Evolutionary conservation across 2,113 vertebrate genomes (phyloP).

Genomic region (Crotalus helleri): DNA sequence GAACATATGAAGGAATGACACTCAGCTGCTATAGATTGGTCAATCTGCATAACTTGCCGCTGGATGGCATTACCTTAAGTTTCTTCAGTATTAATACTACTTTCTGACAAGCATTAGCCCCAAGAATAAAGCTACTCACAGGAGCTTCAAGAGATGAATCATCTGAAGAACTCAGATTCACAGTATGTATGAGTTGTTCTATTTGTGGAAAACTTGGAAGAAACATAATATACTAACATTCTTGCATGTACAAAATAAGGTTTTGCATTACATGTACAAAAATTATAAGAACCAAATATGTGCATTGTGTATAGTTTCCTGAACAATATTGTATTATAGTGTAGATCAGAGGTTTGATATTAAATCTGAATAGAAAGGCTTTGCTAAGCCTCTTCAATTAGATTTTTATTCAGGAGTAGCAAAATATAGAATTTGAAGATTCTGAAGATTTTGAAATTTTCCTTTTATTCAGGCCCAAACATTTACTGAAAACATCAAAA

Average conservation of each 20-base stretch:
- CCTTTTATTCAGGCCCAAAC: background rate
- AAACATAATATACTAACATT: background rate
- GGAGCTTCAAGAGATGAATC: conserved; percentile 44
- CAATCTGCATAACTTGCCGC: background rate
- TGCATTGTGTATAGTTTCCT: background rate
- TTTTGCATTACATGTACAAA: background rate
- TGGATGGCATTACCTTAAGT: background rate
- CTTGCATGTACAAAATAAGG: background rate
- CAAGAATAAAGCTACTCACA: conserved; percentile 35
- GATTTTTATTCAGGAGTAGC: background rate
- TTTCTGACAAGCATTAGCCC: background rate
- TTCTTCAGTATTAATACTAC: background rate
- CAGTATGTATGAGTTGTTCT: conserved; percentile 6
- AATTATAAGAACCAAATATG: background rate
- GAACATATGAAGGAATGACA: background rate
- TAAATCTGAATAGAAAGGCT: background rate
- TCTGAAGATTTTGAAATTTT: background rate
- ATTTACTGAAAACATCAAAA: background rate
- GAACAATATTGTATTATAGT: background rate
- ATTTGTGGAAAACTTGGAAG: background rate
- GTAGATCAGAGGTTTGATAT: background rate
- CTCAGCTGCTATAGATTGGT: background rate
- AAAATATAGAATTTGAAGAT: background rate
- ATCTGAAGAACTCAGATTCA: conserved; percentile 30
- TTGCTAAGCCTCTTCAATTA: background rate